Percentiles rank a stretch among this genome's conserved stretches.
Conservation (phyloP, 2,113 vertebrate species). For the Emydocephalus ijimae region DNA sequence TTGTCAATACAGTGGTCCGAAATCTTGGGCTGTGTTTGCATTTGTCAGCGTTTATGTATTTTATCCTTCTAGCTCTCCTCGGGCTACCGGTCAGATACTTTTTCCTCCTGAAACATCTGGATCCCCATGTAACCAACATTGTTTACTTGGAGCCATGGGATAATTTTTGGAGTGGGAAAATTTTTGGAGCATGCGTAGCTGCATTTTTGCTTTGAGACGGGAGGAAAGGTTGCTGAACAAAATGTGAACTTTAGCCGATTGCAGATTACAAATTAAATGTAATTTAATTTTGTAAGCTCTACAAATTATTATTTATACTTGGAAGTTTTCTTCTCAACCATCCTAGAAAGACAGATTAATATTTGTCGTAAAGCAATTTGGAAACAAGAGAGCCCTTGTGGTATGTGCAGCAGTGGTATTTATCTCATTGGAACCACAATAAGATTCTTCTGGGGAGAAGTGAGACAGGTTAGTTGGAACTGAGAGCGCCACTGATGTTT, state of each 20-base stretch:
- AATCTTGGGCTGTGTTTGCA: not conserved
- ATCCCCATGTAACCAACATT: not conserved
- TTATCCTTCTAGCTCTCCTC: not conserved
- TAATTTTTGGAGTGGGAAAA: conserved; percentile 48
- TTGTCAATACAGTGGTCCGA: not conserved
- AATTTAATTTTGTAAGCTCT: not conserved
- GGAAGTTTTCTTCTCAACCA: not conserved
- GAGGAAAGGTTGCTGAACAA: not conserved
- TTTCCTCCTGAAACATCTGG: conserved; percentile 6
- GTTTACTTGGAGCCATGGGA: conserved; percentile 51
- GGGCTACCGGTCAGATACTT: not conserved
- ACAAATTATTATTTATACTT: not conserved
- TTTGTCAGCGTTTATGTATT: not conserved
- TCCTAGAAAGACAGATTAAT: not conserved
- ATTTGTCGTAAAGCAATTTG: not conserved
- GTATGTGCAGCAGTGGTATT: not conserved
- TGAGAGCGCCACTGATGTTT: not conserved
- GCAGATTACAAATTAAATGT: not conserved
- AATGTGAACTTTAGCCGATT: not conserved
- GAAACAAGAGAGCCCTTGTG: not conserved
- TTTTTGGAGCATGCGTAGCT: conserved; percentile 30
- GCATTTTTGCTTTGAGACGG: not conserved
- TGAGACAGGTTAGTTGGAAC: not conserved
- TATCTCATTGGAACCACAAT: not conserved
- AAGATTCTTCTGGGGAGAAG: not conserved